phyloP scores from a whole-genome alignment of 2,113 vertebrate genomes.

The Catagonus wagneri region DNA sequence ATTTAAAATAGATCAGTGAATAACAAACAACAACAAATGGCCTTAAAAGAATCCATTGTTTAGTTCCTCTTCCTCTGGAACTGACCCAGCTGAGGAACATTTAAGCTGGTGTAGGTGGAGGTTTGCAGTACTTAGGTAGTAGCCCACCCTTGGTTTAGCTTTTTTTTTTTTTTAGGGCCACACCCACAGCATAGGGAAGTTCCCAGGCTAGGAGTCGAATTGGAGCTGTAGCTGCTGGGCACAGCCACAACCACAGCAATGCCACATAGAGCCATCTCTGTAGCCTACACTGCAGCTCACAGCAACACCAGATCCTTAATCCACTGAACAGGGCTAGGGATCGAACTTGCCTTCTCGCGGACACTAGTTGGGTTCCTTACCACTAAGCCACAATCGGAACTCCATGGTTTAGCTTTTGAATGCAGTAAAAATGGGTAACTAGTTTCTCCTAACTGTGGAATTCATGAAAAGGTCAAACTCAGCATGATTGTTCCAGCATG shows the following conservation, averaged over 20 bases:
- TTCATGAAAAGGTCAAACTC: constrained; percentile 46
- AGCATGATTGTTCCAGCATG: not conserved
- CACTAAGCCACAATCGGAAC: too few species aligned
- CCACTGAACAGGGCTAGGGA: too few species aligned
- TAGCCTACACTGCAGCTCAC: too few species aligned
- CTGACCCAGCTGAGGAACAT: not conserved
- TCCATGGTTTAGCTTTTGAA: constrained; percentile 21
- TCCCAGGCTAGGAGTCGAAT: too few species aligned
- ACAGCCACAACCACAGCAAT: too few species aligned
- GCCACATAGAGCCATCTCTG: too few species aligned
- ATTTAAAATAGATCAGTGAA: not conserved
- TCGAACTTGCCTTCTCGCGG: too few species aligned
- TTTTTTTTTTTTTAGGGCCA: too few species aligned
- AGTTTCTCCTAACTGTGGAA: constrained; percentile 25
- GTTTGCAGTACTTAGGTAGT: not conserved
- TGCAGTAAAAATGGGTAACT: not conserved
- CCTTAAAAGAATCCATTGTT: not conserved
- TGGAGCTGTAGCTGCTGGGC: too few species aligned
- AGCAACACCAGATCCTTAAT: too few species aligned
- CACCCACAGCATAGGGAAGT: too few species aligned
- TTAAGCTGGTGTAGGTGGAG: not conserved
- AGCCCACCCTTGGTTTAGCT: not conserved
- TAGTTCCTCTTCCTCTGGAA: not conserved
- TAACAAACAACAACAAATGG: not conserved
- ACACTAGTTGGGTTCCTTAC: too few species aligned